Evolutionary conservation across 2,113 vertebrate genomes (phyloP).

Genomic region (Steatornis caripensis): DNA sequence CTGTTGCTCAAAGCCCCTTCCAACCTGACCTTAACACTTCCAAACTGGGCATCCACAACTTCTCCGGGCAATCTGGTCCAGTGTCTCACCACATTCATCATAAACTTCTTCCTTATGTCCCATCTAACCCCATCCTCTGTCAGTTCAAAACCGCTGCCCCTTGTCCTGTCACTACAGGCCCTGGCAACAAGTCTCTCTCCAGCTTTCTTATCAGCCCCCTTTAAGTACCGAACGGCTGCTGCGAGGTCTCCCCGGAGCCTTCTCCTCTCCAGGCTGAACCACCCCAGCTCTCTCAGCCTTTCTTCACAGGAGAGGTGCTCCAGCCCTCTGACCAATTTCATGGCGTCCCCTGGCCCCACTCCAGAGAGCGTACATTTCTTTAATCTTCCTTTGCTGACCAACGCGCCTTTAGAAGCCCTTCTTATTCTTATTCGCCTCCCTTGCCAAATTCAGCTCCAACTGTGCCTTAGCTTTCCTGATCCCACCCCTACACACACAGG

Average conservation of each 20-base stretch:
- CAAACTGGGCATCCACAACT: neutral
- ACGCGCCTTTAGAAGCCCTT: neutral
- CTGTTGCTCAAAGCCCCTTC: neutral
- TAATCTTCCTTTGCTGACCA: neutral
- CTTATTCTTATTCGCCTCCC: neutral
- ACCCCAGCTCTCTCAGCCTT: neutral
- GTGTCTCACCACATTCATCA: rapidly evolving
- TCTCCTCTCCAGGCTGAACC: neutral
- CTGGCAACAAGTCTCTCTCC: neutral
- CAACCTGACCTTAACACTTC: neutral
- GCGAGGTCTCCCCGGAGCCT: neutral
- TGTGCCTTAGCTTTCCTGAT: neutral
- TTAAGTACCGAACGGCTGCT: rapidly evolving
- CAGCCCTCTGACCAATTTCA: neutral
- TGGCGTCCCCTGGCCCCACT: neutral
- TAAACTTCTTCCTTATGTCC: neutral
- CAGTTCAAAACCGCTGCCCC: neutral
- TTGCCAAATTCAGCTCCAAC: neutral
- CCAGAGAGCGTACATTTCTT: neutral
- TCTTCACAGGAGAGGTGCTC: neutral
- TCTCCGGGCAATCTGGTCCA: neutral
- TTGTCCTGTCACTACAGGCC: neutral
- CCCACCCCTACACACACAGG: neutral
- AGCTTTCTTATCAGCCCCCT: neutral
- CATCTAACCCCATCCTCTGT: neutral